Conservation (phyloP, 2,888 invertebrate species). For the Colostygia pectinataria region DNA sequence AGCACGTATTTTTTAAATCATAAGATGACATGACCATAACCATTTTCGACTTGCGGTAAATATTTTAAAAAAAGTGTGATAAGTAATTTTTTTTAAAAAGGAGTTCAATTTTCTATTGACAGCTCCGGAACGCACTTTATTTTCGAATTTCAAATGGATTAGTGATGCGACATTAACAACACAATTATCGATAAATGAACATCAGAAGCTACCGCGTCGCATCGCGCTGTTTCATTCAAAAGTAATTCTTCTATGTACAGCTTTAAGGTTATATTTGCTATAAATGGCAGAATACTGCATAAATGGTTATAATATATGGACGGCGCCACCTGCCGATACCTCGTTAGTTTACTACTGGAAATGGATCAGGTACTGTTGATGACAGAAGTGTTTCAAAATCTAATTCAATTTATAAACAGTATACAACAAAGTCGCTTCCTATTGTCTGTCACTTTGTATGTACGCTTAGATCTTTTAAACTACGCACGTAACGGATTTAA, state of each 20-base stretch:
- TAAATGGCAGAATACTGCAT: conserved; percentile 23
- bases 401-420: background rate
- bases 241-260: background rate
- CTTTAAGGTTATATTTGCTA: conserved; percentile 20
- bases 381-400: conserved; percentile 17
- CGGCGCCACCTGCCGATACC: conserved; percentile 54
- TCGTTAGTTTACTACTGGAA: conserved; percentile 50
- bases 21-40: too few species aligned
- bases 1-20: too few species aligned
- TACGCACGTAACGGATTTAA: too few species aligned
- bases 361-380: conserved; percentile 37
- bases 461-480: too few species aligned
- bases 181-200: conserved; percentile 23
- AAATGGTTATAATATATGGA: conserved; percentile 33
- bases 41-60: too few species aligned
- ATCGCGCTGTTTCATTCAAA: background rate
- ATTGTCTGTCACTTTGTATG: too few species aligned
- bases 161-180: conserved; percentile 24
- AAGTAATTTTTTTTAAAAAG: conserved; percentile 5
- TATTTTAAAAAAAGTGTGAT: too few species aligned
- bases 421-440: background rate
- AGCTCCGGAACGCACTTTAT: conserved; percentile 5
- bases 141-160: conserved; percentile 23
- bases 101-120: background rate
- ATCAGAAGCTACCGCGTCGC: conserved; percentile 14